Evolutionary conservation across 2,797 vertebrate genomes (phyloP).

Genomic region (Lagodon rhomboides): DNA sequence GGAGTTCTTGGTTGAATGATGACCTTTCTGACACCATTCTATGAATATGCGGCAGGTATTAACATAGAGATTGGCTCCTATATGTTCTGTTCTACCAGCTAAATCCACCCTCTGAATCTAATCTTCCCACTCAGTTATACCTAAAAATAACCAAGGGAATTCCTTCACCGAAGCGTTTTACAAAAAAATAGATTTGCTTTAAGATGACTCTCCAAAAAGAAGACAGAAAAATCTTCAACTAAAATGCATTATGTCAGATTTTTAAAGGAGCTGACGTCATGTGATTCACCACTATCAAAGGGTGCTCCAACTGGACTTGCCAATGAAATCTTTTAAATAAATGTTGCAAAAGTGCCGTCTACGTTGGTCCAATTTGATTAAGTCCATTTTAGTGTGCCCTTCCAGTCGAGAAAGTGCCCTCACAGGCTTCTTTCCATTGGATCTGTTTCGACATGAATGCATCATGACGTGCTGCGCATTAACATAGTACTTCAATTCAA

Average conservation of each 20-base stretch:
- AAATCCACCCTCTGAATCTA: neutral
- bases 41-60: neutral
- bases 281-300: neutral
- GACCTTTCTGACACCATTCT: neutral
- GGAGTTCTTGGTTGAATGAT: neutral
- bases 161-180: neutral
- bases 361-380: too few relatives aligned
- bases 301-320: neutral
- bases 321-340: too few relatives aligned
- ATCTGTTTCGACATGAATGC: too few relatives aligned
- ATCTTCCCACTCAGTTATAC: neutral
- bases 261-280: neutral
- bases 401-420: too few relatives aligned
- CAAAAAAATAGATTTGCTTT: neutral
- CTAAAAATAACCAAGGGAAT: conserved; percentile 1
- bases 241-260: neutral
- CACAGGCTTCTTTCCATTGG: too few relatives aligned
- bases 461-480: neutral
- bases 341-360: too few relatives aligned
- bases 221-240: too few relatives aligned
- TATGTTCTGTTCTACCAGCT: neutral
- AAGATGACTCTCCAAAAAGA: too few relatives aligned
- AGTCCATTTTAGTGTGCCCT: too few relatives aligned
- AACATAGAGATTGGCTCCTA: neutral
- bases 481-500: too few relatives aligned